These are phyloP conservation scores for Tachystola acroxantha DNA, from an alignment of 2,888 invertebrate genomes.

Conservation along the genomic window DNA sequence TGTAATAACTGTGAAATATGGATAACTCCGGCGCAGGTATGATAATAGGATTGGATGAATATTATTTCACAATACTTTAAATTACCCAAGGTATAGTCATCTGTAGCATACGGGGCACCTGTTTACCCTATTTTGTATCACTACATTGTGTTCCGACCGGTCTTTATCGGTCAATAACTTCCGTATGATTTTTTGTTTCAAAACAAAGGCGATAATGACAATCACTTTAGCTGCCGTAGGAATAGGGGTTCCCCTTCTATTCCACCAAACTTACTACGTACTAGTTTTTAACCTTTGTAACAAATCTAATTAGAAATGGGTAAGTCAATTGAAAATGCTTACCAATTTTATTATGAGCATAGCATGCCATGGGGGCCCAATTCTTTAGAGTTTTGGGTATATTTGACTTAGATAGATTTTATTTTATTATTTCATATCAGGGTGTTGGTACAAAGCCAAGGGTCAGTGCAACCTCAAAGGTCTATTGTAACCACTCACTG, in stretches of 20 bases:
- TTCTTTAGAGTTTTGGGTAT: too few species aligned
- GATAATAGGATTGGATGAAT: conserved; percentile 16
- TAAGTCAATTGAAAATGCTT: conserved; percentile 9
- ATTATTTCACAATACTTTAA: conserved; percentile 14
- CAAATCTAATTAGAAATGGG: conserved; percentile 6
- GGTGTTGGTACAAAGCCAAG: too few species aligned
- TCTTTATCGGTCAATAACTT: conserved; percentile 1
- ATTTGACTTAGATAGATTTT: too few species aligned
- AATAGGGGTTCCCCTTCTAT: too few species aligned
- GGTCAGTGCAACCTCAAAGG: too few species aligned
- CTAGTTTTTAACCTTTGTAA: too few species aligned
- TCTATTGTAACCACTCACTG: too few species aligned
- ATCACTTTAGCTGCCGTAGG: too few species aligned
- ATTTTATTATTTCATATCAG: too few species aligned
- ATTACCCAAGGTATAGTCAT: not conserved
- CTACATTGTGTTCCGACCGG: not conserved
- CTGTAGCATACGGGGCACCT: not conserved
- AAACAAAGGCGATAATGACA: conserved; percentile 46
- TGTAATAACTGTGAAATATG: conserved; percentile 33
- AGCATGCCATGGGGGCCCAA: too few species aligned
- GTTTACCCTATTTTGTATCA: not conserved
- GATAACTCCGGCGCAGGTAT: conserved; percentile 63
- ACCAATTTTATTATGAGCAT: too few species aligned
- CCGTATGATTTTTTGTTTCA: conserved; percentile 27
- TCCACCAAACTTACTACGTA: too few species aligned